Evolutionary conservation across 2,888 invertebrate genomes (phyloP), one percentile per base, ranked within the genome.

Genomic region (Xestia rhomboidea): DNA sequence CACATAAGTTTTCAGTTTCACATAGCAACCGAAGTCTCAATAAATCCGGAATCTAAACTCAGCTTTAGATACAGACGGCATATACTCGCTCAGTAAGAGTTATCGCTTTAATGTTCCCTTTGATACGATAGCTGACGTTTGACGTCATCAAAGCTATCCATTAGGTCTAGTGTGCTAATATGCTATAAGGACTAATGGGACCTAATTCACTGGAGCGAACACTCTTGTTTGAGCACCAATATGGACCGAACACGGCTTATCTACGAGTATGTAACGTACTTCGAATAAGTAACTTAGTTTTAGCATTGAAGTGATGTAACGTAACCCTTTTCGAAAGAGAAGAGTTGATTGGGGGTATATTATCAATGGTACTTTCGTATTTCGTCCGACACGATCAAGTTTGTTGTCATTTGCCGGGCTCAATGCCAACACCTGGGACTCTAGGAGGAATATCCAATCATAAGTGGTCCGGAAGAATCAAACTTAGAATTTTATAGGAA

Each of bases 81-180:
- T 57, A 51, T 64, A 62, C 67, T 64, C 64, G 41, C 24, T 4
- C 34, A 60, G 73, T 60, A 64, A 82, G 72, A 77, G 86, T 77
- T 83, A 70, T 77, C 72, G 85, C 70, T 82, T 82, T 83, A 82
- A 83, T 83, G 83, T 83, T 77, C 77, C 86, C 77, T 86, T 83
- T 83, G 83, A 83, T 64, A 86, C 83, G 70, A 82, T 70, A 85
- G 85, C 83, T 86, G 77, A 86, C 73, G 70, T 77, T 73, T 86
- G 86, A 82, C 83, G 67, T 77, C 86, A 82, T 70, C 86, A 82
- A 83, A 83, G 83, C 83, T 86, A 86, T 82, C 86, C 77, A 73
- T 85, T 83, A 83, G 68, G 77, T 86, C 83, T 83, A 73, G 77
- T 82, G 73, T 83, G 27, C 72, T 77, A 82, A 82, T 85, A 82